Evolutionary conservation across 2,888 invertebrate genomes (phyloP), one percentile per base, ranked within the genome.

Genomic region (Trichogramma dendrolimi): DNA sequence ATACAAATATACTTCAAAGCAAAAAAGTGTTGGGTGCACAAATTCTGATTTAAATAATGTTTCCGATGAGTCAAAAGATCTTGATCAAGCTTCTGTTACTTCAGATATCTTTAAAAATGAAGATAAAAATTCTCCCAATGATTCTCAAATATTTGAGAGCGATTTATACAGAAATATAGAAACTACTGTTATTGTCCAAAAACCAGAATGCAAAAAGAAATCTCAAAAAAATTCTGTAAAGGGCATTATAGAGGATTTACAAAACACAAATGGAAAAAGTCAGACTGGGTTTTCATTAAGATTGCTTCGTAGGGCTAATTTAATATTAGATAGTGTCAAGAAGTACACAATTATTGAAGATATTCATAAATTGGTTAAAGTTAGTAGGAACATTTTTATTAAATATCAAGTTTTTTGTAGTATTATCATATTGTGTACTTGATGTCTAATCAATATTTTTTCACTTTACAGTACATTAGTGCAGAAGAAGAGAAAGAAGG

Each of bases 241-340:
- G 55, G 75, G 76, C 46, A 73, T 76, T 47, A 71, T 76, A 67
- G 74, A 76, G 58, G 71, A 75, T 49, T 59, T 75, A 4, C 61
- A 73, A 8, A 70, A 69, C 41, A 60, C 62, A 7, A 67, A 73
- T 40, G 62, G 58, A 10, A 71, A 69, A 55, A 70, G 65, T 53
- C 47, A 60, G 39, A 67, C 73, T 7, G 75, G 67, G 64, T 69
- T 80, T 6, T 81, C 83, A 1, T 80, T 82, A 47, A 75, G 83
- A 65, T 73, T 82, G 43, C 63, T 85, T 7, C 78, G 80, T 50
- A 80, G 91, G 58, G 84, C 85, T n/a, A 85, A 85, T 71, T 78
- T 85, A 60, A 85, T 90, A 62, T 79, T 90, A 11, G 82, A 85
- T 62, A 78, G 82, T 6, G 80, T 91, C 0, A 82, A 85, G 61